A percentile compares a stretch with the other conserved stretches of the same genome.
Conservation (phyloP, 2,888 invertebrate genomes). For the Polylopha cassiicola region DNA sequence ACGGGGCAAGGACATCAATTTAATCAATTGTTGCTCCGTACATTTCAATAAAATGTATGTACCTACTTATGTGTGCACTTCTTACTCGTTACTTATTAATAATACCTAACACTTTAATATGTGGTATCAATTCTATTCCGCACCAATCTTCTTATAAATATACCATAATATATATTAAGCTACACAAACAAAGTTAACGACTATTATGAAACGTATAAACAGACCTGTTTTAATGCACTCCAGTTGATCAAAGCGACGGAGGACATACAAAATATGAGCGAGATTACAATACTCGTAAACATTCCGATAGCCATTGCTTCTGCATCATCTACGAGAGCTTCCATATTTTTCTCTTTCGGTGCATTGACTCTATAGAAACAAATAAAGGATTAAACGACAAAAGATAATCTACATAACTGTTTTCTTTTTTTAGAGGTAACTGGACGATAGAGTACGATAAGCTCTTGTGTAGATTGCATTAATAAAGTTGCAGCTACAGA, state of each 20-base stretch:
- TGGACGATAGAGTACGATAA: too few species aligned
- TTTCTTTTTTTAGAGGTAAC: too few species aligned
- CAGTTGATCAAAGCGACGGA: constrained; percentile 77
- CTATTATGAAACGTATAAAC: neutral
- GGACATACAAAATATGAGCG: constrained; percentile 55
- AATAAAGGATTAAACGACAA: constrained; percentile 1
- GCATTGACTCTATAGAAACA: constrained; percentile 57
- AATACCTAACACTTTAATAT: constrained; percentile 12
- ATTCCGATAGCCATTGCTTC: constrained; percentile 73
- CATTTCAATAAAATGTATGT: constrained; percentile 25
- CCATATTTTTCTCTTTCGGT: constrained; percentile 66
- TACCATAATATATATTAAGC: too few species aligned
- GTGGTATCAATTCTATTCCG: too few species aligned
- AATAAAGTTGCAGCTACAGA: too few species aligned
- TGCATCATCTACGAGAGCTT: constrained; percentile 73
- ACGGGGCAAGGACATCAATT: constrained; percentile 49
- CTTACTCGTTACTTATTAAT: constrained; percentile 5
- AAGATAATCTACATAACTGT: too few species aligned
- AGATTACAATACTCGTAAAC: constrained; percentile 48
- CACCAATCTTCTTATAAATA: too few species aligned
- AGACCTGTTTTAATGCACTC: constrained; percentile 75
- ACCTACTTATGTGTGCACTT: constrained; percentile 4
- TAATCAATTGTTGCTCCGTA: constrained; percentile 46
- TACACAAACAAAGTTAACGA: too few species aligned
- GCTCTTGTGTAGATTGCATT: too few species aligned